phyloP scores from a whole-genome alignment of 2,113 vertebrate species.

The Scalopus aquaticus region DNA sequence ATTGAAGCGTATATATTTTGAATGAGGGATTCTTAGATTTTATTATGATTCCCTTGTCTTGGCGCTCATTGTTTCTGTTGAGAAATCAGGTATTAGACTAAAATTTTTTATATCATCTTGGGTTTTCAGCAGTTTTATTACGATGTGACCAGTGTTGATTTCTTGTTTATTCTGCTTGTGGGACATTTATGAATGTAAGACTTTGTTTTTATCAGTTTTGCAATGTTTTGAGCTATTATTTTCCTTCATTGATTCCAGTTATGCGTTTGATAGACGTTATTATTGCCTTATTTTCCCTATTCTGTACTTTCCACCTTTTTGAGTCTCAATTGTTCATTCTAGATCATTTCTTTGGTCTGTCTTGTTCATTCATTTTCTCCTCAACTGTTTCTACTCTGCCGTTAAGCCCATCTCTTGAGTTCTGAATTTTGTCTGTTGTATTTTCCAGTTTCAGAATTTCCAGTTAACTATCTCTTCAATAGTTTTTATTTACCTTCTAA shows the following conservation, averaged over 20 bases:
- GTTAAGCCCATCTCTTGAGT: not conserved
- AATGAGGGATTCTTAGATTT: not conserved
- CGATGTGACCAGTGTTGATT: not conserved
- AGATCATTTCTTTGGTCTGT: not conserved
- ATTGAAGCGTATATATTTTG: not conserved
- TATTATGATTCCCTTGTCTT: not conserved
- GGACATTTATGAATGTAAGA: not conserved
- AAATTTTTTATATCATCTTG: not conserved
- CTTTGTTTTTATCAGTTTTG: conserved; percentile 21
- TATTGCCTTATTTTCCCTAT: not conserved
- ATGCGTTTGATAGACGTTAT: not conserved
- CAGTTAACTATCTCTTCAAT: not conserved
- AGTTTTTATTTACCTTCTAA: not conserved
- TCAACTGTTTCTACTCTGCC: not conserved
- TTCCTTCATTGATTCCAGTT: not conserved
- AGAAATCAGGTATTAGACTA: not conserved
- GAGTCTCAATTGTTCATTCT: not conserved
- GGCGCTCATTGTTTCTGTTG: conserved; percentile 3
- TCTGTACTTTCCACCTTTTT: not conserved
- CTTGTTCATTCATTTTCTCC: conserved; percentile 25
- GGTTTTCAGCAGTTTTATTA: not conserved
- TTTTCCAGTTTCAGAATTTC: conserved; percentile 14
- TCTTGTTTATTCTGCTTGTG: not conserved
- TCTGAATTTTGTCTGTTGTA: not conserved
- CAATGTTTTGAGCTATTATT: not conserved